Evolutionary conservation across 2,888 invertebrate species (phyloP).

Genomic region (Drosophila kokeensis): DNA sequence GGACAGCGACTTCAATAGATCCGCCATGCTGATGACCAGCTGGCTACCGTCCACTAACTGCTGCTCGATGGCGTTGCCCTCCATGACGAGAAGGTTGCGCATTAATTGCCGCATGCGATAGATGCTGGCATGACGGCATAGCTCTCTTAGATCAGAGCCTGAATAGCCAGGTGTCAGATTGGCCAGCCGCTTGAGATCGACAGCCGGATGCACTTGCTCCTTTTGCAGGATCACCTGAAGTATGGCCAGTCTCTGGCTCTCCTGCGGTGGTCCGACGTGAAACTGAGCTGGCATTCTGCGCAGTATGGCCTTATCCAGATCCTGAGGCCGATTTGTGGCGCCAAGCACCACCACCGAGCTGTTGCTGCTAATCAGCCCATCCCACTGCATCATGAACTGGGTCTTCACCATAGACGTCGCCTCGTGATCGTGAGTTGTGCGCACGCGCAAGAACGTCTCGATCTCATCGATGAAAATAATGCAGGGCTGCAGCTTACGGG

Average conservation of each 20-base stretch:
- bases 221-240: slow-evolving; percentile 90
- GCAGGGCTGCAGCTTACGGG: slow-evolving; percentile 95
- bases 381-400: slow-evolving; percentile 99
- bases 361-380: slow-evolving; percentile 95
- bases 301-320: slow-evolving; percentile 68
- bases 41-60: slow-evolving; percentile 9
- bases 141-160: slow-evolving; percentile 95
- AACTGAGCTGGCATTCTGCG: slow-evolving; percentile 83
- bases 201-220: slow-evolving; percentile 90
- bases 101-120: slow-evolving; percentile 92
- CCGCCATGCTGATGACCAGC: slow-evolving; percentile 61
- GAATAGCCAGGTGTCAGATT: slow-evolving; percentile 93
- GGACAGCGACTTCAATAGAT: slow-evolving; percentile 49
- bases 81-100: slow-evolving; percentile 53
- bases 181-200: slow-evolving; percentile 90
- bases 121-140: slow-evolving; percentile 96
- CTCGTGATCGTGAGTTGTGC: slow-evolving; percentile 97
- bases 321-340: slow-evolving; percentile 94
- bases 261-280: slow-evolving; percentile 92
- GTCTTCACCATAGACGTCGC: slow-evolving; percentile 99
- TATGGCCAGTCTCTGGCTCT: slow-evolving; percentile 89
- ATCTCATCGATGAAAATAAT: slow-evolving; percentile 99
- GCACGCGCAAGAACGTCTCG: slow-evolving; percentile 96
- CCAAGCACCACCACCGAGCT: slow-evolving; percentile 96
- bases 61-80: not conserved